A percentile compares a stretch with the other conserved stretches of the same genome.
phyloP scores from a whole-genome alignment of 2,113 vertebrate species.

The Burhinus oedicnemus region DNA sequence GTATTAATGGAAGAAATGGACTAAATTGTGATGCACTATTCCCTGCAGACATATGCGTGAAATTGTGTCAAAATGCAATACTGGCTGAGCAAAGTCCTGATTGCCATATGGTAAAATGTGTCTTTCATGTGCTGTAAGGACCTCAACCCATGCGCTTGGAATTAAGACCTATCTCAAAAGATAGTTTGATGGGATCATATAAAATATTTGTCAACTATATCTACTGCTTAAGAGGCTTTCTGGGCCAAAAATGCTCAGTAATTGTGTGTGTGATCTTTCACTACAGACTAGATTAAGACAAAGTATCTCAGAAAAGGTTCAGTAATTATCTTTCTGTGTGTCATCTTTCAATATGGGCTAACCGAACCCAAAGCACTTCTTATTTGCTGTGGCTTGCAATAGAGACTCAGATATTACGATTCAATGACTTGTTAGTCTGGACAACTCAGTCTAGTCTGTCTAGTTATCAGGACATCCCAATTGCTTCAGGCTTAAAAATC shows the following conservation, averaged over 20 bases:
- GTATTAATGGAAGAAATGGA: neutral
- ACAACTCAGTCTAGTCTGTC: neutral
- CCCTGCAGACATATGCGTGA: neutral
- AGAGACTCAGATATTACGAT: neutral
- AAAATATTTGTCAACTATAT: neutral
- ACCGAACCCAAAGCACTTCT: neutral
- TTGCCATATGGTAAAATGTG: neutral
- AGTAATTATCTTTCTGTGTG: neutral
- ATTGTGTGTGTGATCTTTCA: neutral
- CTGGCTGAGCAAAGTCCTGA: neutral
- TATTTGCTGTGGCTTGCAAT: neutral
- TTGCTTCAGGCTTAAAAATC: neutral
- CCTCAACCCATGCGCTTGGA: neutral
- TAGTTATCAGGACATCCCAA: neutral
- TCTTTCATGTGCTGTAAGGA: neutral
- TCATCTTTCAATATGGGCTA: neutral
- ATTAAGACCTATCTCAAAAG: neutral
- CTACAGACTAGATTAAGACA: neutral
- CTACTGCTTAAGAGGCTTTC: neutral
- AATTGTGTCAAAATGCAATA: neutral
- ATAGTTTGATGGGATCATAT: neutral
- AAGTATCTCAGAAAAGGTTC: neutral
- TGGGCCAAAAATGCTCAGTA: neutral
- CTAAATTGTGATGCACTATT: neutral
- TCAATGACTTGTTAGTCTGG: neutral